phyloP scores from a whole-genome alignment of 2,888 invertebrate species.

The Teleiodes luculella region DNA sequence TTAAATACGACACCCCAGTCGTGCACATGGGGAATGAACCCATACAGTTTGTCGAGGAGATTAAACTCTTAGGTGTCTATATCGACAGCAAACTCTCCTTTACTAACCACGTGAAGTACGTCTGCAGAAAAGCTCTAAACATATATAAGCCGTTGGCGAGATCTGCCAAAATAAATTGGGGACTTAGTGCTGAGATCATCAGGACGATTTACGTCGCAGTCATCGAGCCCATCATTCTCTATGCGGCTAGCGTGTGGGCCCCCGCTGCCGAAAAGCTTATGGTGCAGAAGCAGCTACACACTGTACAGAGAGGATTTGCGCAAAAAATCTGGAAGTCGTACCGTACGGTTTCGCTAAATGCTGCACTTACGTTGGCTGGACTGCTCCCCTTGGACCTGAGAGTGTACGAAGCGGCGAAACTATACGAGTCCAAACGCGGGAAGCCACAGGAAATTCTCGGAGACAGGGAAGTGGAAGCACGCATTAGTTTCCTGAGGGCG shows the following conservation, averaged over 20 bases:
- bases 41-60: conserved; percentile 6
- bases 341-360: not conserved
- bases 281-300: not conserved
- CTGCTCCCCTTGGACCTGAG: not conserved
- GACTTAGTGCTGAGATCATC: not conserved
- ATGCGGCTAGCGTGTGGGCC: not conserved
- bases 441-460: not conserved
- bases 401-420: not conserved
- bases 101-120: not conserved
- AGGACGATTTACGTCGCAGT: conserved; percentile 7
- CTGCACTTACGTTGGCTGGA: not conserved
- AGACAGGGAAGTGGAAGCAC: not conserved
- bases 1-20: not conserved
- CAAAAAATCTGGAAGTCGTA: not conserved
- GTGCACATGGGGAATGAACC: conserved; percentile 6
- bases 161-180: conserved; percentile 6
- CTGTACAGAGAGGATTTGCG: not conserved
- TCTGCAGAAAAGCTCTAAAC: not conserved
- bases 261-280: not conserved
- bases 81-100: conserved; percentile 17
- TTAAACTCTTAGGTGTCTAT: conserved; percentile 20
- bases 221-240: conserved; percentile 1
- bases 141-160: conserved; percentile 8
- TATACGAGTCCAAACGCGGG: not conserved
- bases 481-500: no score